Evolutionary conservation across 2,113 vertebrate genomes (phyloP).

Genomic region (Gavialis gangeticus): DNA sequence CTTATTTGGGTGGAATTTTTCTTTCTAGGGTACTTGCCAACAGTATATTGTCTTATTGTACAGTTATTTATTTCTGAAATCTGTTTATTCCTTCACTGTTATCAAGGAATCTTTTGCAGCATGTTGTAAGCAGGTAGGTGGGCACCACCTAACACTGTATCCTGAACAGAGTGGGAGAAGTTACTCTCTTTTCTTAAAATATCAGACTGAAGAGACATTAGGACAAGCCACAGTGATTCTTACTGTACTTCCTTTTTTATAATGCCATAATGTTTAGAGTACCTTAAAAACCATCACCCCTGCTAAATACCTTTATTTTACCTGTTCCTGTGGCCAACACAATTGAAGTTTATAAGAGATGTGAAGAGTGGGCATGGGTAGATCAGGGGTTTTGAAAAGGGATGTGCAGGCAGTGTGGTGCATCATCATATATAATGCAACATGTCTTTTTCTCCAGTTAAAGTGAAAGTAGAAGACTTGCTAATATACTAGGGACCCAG

Average conservation of each 20-base stretch:
- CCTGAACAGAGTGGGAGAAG: neutral
- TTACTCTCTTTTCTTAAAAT: neutral
- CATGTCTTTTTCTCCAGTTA: too few relatives aligned
- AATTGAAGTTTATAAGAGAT: neutral
- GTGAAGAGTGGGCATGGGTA: neutral
- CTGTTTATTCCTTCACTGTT: neutral
- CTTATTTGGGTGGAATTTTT: neutral
- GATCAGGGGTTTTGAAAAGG: too few relatives aligned
- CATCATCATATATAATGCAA: too few relatives aligned
- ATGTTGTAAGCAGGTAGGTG: neutral
- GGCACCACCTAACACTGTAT: neutral
- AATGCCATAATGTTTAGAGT: neutral
- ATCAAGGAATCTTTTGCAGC: neutral
- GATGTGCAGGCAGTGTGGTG: too few relatives aligned
- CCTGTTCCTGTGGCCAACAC: neutral
- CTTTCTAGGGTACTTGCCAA: neutral
- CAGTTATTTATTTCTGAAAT: neutral
- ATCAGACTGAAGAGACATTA: neutral
- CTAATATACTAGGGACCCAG: too few relatives aligned
- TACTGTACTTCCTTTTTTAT: neutral
- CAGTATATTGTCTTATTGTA: neutral
- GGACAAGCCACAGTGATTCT: neutral
- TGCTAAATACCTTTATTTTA: neutral
- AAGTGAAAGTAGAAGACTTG: too few relatives aligned
- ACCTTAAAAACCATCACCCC: neutral